Evolutionary conservation across 92 coral and sea anemone genomes (phyloP).

Genomic region (Scolanthus callimorphus): DNA sequence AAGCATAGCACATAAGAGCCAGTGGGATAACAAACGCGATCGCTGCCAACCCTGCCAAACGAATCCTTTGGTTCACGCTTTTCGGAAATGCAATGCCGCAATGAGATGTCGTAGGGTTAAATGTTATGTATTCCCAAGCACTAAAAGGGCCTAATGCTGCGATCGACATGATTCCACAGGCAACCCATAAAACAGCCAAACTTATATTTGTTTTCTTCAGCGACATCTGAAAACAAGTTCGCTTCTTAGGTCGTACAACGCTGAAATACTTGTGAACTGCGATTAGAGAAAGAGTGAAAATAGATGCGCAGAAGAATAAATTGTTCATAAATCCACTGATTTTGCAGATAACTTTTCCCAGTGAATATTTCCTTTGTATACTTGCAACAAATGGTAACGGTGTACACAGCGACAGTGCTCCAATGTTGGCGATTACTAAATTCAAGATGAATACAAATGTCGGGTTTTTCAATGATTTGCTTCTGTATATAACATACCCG

Average conservation of each 20-base stretch:
- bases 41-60: slow-evolving; percentile 57
- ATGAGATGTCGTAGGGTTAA: slow-evolving; percentile 76
- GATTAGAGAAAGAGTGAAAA: slow-evolving; percentile 61
- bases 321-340: slow-evolving; percentile 71
- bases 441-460: slow-evolving; percentile 69
- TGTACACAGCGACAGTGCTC: slow-evolving; percentile 65
- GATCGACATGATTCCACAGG: slow-evolving; percentile 50
- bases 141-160: slow-evolving; percentile 69
- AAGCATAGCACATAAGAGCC: slow-evolving; percentile 60
- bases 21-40: slow-evolving; percentile 60
- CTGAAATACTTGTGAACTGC: slow-evolving; percentile 70
- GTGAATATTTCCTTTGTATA: slow-evolving; percentile 25
- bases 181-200: slow-evolving; percentile 42
- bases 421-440: slow-evolving; percentile 65
- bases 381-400: slow-evolving; percentile 69
- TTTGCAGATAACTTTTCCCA: slow-evolving; percentile 51
- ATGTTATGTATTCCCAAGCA: slow-evolving; percentile 64
- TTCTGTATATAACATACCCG: slow-evolving; percentile 43
- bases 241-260: slow-evolving; percentile 43
- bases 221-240: slow-evolving; percentile 41
- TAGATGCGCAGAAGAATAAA: slow-evolving; percentile 78
- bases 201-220: slow-evolving; percentile 35
- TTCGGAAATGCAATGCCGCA: slow-evolving; percentile 79
- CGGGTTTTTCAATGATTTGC: slow-evolving; percentile 67
- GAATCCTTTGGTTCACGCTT: slow-evolving; percentile 44